These are phyloP conservation scores for Frieseomelitta varia DNA, from an alignment of 1,140 invertebrate genomes.

Conservation along the genomic window DNA sequence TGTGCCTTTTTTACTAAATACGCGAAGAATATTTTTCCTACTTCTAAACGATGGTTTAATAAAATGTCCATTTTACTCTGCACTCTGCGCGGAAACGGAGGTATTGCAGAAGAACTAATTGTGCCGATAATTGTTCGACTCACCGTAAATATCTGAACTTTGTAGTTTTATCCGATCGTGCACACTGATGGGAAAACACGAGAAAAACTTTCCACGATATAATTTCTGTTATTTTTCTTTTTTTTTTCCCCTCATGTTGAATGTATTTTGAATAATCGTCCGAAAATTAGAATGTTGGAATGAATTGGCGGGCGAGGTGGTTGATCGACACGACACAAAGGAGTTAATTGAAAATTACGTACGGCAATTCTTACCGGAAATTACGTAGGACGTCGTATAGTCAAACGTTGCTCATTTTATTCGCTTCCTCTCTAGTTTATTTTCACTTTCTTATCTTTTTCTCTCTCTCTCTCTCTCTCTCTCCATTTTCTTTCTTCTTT, in stretches of 20 bases:
- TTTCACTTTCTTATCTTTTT: neutral
- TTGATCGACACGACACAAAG: conserved; percentile 19
- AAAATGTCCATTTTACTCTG: too few species aligned
- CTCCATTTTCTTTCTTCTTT: neutral
- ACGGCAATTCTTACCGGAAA: conserved; percentile 24
- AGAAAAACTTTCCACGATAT: neutral
- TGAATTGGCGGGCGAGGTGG: neutral
- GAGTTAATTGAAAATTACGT: conserved; percentile 37
- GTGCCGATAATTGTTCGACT: too few species aligned
- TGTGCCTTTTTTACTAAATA: too few species aligned
- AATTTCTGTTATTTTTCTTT: neutral
- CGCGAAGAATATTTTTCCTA: too few species aligned
- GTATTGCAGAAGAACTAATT: too few species aligned
- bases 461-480: neutral
- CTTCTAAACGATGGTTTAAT: too few species aligned
- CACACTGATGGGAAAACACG: neutral
- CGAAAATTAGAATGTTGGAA: conserved; percentile 11
- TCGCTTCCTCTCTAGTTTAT: neutral
- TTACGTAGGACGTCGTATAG: conserved; percentile 19
- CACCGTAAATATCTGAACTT: too few species aligned
- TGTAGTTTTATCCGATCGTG: too few species aligned
- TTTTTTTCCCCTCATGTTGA: too few species aligned
- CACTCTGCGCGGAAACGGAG: too few species aligned
- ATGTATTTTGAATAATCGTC: neutral
- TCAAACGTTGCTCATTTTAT: conserved; percentile 5